These are phyloP conservation scores for Chromoteleia sp. DNA, from an alignment of 2,888 invertebrate genomes.

Conservation along the genomic window DNA sequence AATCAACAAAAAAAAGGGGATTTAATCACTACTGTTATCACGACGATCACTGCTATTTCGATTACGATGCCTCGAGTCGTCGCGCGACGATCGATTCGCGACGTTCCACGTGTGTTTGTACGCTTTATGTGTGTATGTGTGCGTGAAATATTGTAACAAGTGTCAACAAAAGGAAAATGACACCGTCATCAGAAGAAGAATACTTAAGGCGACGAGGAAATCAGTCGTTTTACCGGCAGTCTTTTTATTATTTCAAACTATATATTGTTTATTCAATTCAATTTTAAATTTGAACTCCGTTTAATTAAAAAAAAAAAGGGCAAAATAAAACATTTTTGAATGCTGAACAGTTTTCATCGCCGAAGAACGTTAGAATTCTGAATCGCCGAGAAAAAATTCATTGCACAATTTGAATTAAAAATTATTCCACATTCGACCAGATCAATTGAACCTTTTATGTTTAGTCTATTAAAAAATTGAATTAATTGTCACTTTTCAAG, in stretches of 20 bases:
- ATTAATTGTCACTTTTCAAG: too few relatives aligned
- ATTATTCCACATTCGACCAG: background rate
- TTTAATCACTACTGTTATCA: conserved; percentile 73
- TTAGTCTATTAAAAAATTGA: conserved; percentile 2
- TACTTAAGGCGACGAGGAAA: conserved; percentile 4
- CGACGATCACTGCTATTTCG: conserved; percentile 70
- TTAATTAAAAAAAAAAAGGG: too few relatives aligned
- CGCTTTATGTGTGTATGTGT: conserved; percentile 63
- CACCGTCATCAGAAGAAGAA: conserved; percentile 28
- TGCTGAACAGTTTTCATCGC: background rate
- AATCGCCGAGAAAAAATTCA: conserved; percentile 18
- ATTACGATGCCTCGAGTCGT: conserved; percentile 60
- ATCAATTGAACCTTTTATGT: conserved; percentile 1
- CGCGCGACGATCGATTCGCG: conserved; percentile 61
- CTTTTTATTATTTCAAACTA: background rate
- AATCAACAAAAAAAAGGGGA: conserved; percentile 52
- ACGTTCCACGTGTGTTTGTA: conserved; percentile 65
- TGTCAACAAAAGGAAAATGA: conserved; percentile 25
- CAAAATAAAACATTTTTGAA: background rate
- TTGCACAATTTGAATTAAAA: conserved; percentile 29
- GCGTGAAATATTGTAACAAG: conserved; percentile 53
- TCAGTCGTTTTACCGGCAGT: background rate
- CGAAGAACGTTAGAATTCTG: conserved; percentile 7
- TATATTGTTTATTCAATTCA: background rate
- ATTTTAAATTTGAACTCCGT: too few relatives aligned